Percentiles rank a stretch among this genome's conserved stretches.
Evolutionary conservation across 2,888 invertebrate species (phyloP).

Genomic region (Ormyrus rosae): DNA sequence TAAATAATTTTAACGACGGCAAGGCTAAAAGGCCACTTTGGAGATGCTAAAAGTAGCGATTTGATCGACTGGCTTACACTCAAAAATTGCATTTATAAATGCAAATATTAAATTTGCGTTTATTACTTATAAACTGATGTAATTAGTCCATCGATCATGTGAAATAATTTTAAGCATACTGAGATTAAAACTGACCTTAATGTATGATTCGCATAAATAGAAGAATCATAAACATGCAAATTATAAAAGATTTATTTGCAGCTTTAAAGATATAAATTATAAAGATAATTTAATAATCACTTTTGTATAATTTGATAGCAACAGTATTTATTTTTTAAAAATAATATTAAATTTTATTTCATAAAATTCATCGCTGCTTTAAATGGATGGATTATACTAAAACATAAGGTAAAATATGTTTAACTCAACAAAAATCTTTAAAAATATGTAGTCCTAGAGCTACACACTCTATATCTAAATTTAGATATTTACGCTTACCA

Average conservation of each 20-base stretch:
- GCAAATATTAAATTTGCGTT: conserved; percentile 31
- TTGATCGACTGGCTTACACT: conserved; percentile 28
- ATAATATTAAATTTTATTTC: conserved; percentile 40
- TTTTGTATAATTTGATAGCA: conserved; percentile 21
- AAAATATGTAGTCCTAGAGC: conserved; percentile 66
- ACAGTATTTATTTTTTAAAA: conserved; percentile 32
- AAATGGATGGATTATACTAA: conserved; percentile 49
- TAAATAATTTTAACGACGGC: conserved; percentile 43
- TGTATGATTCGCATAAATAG: conserved; percentile 22
- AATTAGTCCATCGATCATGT: conserved; percentile 4
- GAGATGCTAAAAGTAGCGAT: conserved; percentile 51
- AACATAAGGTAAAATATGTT: conserved; percentile 55
- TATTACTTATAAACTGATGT: conserved; percentile 3
- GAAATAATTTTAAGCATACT: conserved; percentile 24
- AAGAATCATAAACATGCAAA: conserved; percentile 35
- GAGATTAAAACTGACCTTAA: conserved; percentile 18
- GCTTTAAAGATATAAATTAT: conserved; percentile 33
- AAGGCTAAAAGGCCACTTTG: conserved; percentile 56
- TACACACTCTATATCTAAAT: conserved; percentile 73
- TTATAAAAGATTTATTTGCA: conserved; percentile 51
- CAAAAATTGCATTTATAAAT: conserved; percentile 31
- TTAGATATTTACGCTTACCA: conserved; percentile 75
- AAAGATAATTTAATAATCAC: conserved; percentile 26
- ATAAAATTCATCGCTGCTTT: conserved; percentile 46
- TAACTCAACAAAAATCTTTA: conserved; percentile 61